Percentiles rank a stretch among this genome's conserved stretches.
phyloP scores from a whole-genome alignment of 2,888 invertebrate genomes.

The Eilema depressum region DNA sequence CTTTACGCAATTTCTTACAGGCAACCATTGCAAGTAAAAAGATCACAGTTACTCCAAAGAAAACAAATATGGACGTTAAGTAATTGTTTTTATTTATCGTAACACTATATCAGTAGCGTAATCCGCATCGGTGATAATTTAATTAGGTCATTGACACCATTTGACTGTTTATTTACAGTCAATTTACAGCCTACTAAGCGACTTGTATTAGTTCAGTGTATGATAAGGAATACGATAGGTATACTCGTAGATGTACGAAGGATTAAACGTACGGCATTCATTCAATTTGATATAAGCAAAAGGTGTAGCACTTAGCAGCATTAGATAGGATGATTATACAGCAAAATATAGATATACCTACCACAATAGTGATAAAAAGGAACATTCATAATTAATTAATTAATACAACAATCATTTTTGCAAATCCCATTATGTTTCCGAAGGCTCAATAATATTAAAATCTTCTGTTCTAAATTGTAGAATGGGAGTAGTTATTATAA shows the following conservation, averaged over 20 bases:
- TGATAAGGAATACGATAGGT: conserved; percentile 5
- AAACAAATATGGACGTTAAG: not conserved
- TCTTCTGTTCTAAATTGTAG: not conserved
- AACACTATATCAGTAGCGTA: conserved; percentile 18
- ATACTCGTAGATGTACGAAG: not conserved
- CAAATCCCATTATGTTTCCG: not conserved
- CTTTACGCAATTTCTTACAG: no score
- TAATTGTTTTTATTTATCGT: conserved; percentile 12
- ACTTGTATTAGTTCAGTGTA: conserved; percentile 3
- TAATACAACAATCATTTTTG: no score
- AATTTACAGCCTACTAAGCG: conserved; percentile 9
- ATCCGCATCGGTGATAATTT: conserved; percentile 6
- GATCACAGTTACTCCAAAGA: not conserved
- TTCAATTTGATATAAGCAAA: not conserved
- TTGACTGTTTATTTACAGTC: conserved; percentile 18
- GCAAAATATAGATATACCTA: not conserved
- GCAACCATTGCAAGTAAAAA: not conserved
- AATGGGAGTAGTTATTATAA: not conserved
- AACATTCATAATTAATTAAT: no score
- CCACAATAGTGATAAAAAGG: no score
- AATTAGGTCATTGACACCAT: conserved; percentile 28
- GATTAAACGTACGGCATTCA: not conserved
- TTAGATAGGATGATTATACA: not conserved
- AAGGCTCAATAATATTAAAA: not conserved
- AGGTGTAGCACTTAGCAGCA: not conserved